Evolutionary conservation across 2,888 invertebrate species (phyloP).

Genomic region (Dusona sp.): DNA sequence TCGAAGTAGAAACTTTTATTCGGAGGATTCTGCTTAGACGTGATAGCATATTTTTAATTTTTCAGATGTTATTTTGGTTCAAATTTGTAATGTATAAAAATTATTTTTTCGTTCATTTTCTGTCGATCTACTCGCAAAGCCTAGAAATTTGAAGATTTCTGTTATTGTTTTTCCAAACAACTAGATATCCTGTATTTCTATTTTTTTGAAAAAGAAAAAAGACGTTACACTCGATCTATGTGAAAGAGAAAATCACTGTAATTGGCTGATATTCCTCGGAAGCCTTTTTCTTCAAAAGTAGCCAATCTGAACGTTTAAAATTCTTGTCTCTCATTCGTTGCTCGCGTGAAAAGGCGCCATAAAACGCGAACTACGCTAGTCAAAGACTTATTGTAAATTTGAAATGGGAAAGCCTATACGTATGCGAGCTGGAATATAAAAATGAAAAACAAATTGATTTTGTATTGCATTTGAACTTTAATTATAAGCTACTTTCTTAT

Average conservation of each 20-base stretch:
- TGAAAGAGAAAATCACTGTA: not conserved
- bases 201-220: too few species aligned
- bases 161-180: too few species aligned
- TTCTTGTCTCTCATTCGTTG: not conserved
- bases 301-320: not conserved
- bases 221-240: not conserved
- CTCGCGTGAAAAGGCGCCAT: constrained; percentile 24
- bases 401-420: not conserved
- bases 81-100: too few species aligned
- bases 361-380: constrained; percentile 4
- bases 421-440: not conserved
- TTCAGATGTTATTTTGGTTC: not conserved
- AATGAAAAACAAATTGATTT: not conserved
- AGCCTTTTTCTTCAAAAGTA: not conserved
- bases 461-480: not conserved
- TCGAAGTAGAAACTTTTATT: not conserved
- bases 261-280: not conserved
- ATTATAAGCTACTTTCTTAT: not conserved
- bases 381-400: not conserved
- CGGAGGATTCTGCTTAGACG: not conserved
- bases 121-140: not conserved
- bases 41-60: not conserved
- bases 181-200: too few species aligned
- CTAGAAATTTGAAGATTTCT: not conserved
- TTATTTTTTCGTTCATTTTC: not conserved